Conservation (phyloP, 2,888 invertebrate species). For the Nasonia oneida region DNA sequence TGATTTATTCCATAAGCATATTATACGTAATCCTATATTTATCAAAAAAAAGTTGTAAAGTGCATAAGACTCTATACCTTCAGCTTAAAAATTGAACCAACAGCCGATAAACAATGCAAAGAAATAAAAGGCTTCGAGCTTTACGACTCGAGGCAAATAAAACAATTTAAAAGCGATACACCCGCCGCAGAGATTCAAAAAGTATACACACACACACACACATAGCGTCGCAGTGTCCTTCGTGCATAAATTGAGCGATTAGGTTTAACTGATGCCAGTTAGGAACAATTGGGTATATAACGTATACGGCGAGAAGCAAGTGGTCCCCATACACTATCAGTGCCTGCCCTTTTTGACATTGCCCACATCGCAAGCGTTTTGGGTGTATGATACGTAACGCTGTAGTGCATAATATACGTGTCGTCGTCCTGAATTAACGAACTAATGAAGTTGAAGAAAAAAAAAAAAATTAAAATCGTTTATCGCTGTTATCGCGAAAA, state of each 20-base stretch:
- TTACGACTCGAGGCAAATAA: background rate
- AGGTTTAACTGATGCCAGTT: constrained; percentile 74
- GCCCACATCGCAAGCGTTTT: background rate
- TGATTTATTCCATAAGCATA: too few relatives aligned
- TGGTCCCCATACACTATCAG: background rate
- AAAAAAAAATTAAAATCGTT: too few relatives aligned
- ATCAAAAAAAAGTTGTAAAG: too few relatives aligned
- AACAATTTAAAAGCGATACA: background rate
- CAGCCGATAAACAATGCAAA: background rate
- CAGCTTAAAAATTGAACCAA: too few relatives aligned
- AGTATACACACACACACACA: background rate
- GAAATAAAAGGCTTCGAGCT: background rate
- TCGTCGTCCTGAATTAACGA: too few relatives aligned
- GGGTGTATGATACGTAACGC: background rate
- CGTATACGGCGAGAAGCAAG: background rate
- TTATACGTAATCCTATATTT: too few relatives aligned
- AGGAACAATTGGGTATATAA: constrained; percentile 67
- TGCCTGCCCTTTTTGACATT: background rate
- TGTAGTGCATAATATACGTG: background rate
- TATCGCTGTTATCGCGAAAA: background rate
- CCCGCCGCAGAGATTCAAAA: background rate
- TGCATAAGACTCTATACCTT: too few relatives aligned
- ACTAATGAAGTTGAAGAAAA: background rate
- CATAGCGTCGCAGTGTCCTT: constrained; percentile 1
- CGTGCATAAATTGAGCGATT: constrained; percentile 67